A percentile compares a stretch with the other conserved stretches of the same genome.
These are phyloP conservation scores for Chionoecetes opilio DNA, from an alignment of 1,140 invertebrate species.

Conservation along the genomic window DNA sequence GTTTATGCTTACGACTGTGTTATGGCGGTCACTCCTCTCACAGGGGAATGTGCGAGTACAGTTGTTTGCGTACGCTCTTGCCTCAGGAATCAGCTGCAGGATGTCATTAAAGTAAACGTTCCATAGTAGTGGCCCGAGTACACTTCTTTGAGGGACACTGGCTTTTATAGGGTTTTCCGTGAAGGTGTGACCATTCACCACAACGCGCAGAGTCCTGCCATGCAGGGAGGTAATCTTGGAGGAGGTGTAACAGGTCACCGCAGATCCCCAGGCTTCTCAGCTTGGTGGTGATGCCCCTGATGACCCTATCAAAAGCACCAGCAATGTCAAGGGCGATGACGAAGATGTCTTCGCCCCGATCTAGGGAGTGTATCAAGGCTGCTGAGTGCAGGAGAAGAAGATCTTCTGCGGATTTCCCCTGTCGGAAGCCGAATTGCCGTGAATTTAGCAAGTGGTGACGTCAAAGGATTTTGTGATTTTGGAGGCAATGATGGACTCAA, in stretches of 20 bases:
- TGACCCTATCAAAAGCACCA: background rate
- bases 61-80: background rate
- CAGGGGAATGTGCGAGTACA: background rate
- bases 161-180: background rate
- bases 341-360: background rate
- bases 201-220: background rate
- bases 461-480: too few species aligned
- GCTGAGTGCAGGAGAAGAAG: too few species aligned
- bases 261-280: background rate
- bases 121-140: slow-evolving; percentile 7
- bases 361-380: too few species aligned
- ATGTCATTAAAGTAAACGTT: background rate
- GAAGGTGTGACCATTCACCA: background rate
- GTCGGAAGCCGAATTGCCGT: too few species aligned
- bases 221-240: background rate
- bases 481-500: too few species aligned
- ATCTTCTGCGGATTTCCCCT: too few species aligned
- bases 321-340: slow-evolving; percentile 15
- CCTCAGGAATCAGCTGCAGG: background rate
- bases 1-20: background rate
- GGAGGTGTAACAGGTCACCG: background rate
- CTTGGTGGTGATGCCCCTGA: background rate
- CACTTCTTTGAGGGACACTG: background rate
- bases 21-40: background rate
- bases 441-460: too few species aligned